Conservation (phyloP, 2,888 invertebrate genomes). For the Anarsia innoxiella region DNA sequence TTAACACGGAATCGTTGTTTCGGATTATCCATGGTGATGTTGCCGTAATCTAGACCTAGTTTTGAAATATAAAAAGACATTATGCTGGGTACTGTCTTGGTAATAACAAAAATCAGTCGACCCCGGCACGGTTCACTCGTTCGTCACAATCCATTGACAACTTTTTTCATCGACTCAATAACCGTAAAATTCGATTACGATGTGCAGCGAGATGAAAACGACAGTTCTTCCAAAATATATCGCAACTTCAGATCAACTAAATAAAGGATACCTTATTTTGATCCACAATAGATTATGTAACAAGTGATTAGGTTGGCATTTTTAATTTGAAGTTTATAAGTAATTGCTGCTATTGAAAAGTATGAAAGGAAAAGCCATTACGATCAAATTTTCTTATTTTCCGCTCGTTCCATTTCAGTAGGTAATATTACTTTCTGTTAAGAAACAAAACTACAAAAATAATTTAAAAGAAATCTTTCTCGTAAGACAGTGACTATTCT, state of each 20-base stretch:
- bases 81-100: constrained; percentile 16
- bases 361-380: too few species aligned
- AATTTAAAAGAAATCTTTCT: too few species aligned
- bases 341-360: too few species aligned
- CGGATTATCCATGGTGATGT: too few species aligned
- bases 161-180: constrained; percentile 47
- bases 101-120: constrained; percentile 29
- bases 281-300: constrained; percentile 2
- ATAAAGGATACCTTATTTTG: too few species aligned
- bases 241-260: constrained; percentile 1
- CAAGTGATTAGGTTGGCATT: neutral
- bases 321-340: neutral
- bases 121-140: constrained; percentile 41
- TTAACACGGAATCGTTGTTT: too few species aligned
- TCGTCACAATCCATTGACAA: constrained; percentile 38
- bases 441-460: too few species aligned
- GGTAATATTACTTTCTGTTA: too few species aligned
- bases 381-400: too few species aligned
- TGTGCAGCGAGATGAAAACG: constrained; percentile 51
- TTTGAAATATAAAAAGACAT: constrained; percentile 8
- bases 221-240: constrained; percentile 38
- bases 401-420: too few species aligned
- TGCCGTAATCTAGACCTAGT: too few species aligned
- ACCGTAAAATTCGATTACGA: constrained; percentile 67
- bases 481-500: too few species aligned